Conservation (phyloP, 2,888 invertebrate species). For the Volucella inflata region DNA sequence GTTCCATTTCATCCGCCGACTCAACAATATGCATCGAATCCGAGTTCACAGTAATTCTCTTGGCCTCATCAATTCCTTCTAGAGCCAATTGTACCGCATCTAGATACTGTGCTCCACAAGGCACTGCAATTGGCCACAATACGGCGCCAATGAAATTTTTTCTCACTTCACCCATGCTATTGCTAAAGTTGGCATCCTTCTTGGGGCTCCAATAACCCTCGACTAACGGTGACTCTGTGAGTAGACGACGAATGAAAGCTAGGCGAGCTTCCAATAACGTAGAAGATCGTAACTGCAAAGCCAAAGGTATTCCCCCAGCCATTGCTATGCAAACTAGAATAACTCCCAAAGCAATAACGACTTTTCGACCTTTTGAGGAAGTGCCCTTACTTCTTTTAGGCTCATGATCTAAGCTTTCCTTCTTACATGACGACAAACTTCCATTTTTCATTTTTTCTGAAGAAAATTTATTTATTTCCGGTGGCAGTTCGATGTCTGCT, state of each 20-base stretch:
- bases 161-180: slow-evolving; percentile 80
- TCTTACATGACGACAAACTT: slow-evolving; percentile 81
- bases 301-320: slow-evolving; percentile 85
- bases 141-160: slow-evolving; percentile 85
- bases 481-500: slow-evolving; percentile 83
- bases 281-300: slow-evolving; percentile 85
- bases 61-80: slow-evolving; percentile 88
- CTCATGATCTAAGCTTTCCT: slow-evolving; percentile 78
- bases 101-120: slow-evolving; percentile 87
- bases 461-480: slow-evolving; percentile 83
- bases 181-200: slow-evolving; percentile 78
- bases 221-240: slow-evolving; percentile 85
- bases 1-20: slow-evolving; percentile 86
- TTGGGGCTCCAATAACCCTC: slow-evolving; percentile 84
- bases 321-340: slow-evolving; percentile 82
- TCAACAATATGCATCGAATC: slow-evolving; percentile 85
- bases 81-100: slow-evolving; percentile 88
- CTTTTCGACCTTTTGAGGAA: slow-evolving; percentile 80
- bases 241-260: slow-evolving; percentile 85
- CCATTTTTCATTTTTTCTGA: slow-evolving; percentile 83
- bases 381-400: slow-evolving; percentile 65
- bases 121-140: slow-evolving; percentile 84
- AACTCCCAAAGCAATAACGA: slow-evolving; percentile 80
- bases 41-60: slow-evolving; percentile 85
- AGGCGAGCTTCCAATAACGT: slow-evolving; percentile 85